Conservation (phyloP, 2,888 invertebrate genomes). For the Pterobdella sp. region DNA sequence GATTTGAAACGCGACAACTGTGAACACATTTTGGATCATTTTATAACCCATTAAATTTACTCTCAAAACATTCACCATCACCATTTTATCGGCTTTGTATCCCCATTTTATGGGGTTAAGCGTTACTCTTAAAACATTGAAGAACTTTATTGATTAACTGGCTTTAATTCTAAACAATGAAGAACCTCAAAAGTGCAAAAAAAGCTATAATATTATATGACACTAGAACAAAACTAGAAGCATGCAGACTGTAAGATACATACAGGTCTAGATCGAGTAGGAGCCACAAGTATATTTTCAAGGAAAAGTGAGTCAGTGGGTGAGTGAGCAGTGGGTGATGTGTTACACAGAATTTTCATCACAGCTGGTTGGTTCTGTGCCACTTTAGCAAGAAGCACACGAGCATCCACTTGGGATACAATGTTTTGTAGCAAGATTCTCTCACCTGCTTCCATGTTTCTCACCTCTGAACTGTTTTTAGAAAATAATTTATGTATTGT, state of each 20-base stretch:
- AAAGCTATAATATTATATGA: too few species aligned
- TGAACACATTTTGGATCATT: too few species aligned
- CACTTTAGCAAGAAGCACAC: conserved; percentile 58
- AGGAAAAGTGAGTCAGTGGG: conserved; percentile 79
- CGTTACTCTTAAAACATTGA: too few species aligned
- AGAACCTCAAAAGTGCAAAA: too few species aligned
- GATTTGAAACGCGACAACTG: conserved; percentile 22
- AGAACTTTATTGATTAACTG: too few species aligned
- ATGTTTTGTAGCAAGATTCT: conserved; percentile 37
- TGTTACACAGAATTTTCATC: conserved; percentile 49
- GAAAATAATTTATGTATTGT: conserved; percentile 20
- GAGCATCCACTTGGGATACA: conserved; percentile 48
- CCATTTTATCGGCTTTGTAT: too few species aligned
- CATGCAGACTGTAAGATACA: too few species aligned
- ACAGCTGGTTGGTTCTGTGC: conserved; percentile 59
- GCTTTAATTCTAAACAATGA: too few species aligned
- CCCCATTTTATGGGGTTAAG: too few species aligned
- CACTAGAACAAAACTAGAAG: too few species aligned
- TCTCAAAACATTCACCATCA: too few species aligned
- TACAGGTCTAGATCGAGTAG: conserved; percentile 74
- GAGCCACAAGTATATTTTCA: conserved; percentile 73
- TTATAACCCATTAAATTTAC: too few species aligned
- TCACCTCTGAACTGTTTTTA: conserved; percentile 27
- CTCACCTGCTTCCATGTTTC: conserved; percentile 32
- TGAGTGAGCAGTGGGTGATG: conserved; percentile 33